These are phyloP conservation scores for Dicrurus megarhynchus DNA, from an alignment of 2,113 vertebrate species.

Conservation along the genomic window DNA sequence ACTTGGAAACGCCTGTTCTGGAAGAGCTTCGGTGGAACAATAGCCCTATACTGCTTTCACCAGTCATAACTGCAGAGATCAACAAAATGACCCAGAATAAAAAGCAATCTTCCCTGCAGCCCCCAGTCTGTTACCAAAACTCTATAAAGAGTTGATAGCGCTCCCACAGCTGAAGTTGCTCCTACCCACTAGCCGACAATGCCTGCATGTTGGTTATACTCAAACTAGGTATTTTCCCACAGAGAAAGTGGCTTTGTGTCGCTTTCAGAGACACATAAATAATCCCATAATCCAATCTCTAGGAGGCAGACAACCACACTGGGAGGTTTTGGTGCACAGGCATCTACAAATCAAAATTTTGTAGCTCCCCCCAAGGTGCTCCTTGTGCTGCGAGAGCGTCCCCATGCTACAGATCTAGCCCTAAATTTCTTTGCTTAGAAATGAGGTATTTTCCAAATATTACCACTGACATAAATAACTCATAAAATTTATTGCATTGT, in stretches of 20 bases:
- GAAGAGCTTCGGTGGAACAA: not conserved
- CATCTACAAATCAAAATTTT: not conserved
- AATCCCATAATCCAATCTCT: not conserved
- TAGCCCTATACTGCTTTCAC: not conserved
- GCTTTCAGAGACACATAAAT: not conserved
- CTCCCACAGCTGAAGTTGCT: not conserved
- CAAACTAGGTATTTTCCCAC: not conserved
- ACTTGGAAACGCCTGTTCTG: fast-evolving
- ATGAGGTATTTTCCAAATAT: not conserved
- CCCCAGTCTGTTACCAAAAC: not conserved
- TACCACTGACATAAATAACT: not conserved
- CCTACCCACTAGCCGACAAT: not conserved
- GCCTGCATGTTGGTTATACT: not conserved
- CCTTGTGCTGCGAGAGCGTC: fast-evolving
- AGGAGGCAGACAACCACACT: not conserved
- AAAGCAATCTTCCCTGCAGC: not conserved
- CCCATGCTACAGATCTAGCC: not conserved
- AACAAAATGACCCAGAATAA: not conserved
- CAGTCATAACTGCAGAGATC: not conserved
- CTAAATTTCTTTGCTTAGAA: not conserved
- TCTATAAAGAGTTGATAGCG: not conserved
- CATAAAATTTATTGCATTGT: not conserved
- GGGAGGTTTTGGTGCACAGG: not conserved
- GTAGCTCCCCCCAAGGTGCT: fast-evolving
- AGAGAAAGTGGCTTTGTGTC: not conserved